Percentiles rank a stretch among this genome's conserved stretches.
phyloP scores from a whole-genome alignment of 2,797 vertebrate species.

The Gymnopithys bicolor region DNA sequence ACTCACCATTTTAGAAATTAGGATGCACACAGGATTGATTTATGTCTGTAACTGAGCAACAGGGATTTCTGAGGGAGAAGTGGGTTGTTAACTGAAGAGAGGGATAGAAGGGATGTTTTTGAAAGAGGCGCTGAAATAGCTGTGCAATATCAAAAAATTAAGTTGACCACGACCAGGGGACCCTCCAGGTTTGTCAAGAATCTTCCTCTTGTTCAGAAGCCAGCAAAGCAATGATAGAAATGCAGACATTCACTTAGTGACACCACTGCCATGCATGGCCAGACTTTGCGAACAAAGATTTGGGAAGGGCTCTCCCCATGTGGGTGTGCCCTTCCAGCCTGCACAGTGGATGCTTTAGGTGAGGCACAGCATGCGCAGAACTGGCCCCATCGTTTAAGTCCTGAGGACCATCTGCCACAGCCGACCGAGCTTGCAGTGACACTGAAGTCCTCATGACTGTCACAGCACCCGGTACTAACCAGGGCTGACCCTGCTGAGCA shows the following conservation, averaged over 20 bases:
- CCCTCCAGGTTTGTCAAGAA: background rate
- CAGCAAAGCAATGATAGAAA: background rate
- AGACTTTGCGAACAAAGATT: too few species aligned
- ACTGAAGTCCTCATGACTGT: too few species aligned
- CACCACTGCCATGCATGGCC: background rate
- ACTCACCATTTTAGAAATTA: background rate
- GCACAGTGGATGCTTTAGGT: too few species aligned
- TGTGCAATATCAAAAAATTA: background rate
- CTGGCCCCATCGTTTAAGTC: too few species aligned
- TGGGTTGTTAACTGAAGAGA: background rate
- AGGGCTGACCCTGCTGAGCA: too few species aligned
- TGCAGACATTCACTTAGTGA: background rate
- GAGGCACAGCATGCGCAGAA: too few species aligned
- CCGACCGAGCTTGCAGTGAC: too few species aligned
- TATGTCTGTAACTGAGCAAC: constrained; percentile 31
- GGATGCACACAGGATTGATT: background rate
- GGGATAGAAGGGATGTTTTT: background rate
- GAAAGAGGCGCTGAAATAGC: background rate
- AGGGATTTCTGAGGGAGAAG: background rate
- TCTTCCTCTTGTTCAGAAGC: background rate
- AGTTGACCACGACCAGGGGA: background rate
- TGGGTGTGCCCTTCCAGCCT: too few species aligned
- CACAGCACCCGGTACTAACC: too few species aligned
- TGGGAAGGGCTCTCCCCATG: too few species aligned
- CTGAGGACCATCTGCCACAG: too few species aligned